phyloP scores from a whole-genome alignment of 2,113 vertebrate species.

The Typhlomys cinereus region DNA sequence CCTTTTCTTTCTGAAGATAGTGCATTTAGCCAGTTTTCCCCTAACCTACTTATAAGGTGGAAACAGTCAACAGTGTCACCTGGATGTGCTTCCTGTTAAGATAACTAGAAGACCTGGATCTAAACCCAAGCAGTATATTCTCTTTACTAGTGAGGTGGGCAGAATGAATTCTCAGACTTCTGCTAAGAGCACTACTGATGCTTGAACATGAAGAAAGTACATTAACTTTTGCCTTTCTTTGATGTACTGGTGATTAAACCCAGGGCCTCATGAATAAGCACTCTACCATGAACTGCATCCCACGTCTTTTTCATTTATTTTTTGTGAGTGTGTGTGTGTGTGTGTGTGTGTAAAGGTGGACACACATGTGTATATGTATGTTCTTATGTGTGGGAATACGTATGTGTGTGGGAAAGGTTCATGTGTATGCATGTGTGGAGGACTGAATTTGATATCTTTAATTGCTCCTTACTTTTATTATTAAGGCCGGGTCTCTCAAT shows the following conservation, averaged over 20 bases:
- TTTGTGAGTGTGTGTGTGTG: too few species aligned
- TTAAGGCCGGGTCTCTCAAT: too few species aligned
- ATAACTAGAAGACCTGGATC: background rate
- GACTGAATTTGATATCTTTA: too few species aligned
- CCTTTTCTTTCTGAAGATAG: constrained; percentile 24
- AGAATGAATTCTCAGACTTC: background rate
- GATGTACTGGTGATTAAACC: background rate
- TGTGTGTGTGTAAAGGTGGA: too few species aligned
- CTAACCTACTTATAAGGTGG: background rate
- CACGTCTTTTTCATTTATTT: background rate
- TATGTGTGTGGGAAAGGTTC: too few species aligned
- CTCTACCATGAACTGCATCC: too few species aligned
- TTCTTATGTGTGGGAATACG: too few species aligned
- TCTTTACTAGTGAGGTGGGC: background rate
- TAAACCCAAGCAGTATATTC: background rate
- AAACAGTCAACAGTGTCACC: background rate
- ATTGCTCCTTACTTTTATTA: too few species aligned
- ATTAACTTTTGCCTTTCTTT: constrained; percentile 5
- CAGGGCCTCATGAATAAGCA: background rate
- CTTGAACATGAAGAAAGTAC: background rate
- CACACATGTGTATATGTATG: too few species aligned
- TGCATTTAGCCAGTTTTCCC: background rate
- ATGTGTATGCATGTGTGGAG: too few species aligned
- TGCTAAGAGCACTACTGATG: background rate
- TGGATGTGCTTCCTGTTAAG: constrained; percentile 14